phyloP scores from a whole-genome alignment of 1,140 invertebrate genomes.

The Thaumatotibia leucotreta region DNA sequence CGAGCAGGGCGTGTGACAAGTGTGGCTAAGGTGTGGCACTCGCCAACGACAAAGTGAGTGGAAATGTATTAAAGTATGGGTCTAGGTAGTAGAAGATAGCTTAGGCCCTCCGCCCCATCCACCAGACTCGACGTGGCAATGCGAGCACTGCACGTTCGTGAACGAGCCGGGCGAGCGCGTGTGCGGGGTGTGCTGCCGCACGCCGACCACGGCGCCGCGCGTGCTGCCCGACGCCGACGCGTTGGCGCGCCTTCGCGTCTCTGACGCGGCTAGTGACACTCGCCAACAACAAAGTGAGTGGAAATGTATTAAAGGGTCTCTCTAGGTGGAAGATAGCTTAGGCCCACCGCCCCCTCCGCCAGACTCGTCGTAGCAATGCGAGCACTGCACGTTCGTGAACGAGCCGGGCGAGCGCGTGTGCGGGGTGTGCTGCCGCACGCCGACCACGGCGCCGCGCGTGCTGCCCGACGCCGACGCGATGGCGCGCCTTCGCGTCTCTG shows the following conservation, averaged over 20 bases:
- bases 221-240: neutral
- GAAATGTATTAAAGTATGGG: no score
- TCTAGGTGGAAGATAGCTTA: no score
- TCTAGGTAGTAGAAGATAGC: slow-evolving; percentile 39
- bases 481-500: no score
- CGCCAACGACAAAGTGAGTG: no score
- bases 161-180: slow-evolving; percentile 87
- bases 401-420: no score
- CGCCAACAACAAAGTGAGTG: slow-evolving; percentile 29
- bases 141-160: slow-evolving; percentile 93
- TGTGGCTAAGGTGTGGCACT: no score
- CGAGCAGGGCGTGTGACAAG: no score
- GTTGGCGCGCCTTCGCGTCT: slow-evolving; percentile 17
- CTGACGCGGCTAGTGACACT: slow-evolving; percentile 24
- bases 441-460: slow-evolving; percentile 60
- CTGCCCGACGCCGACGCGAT: no score
- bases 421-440: slow-evolving; percentile 88
- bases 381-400: no score
- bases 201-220: slow-evolving; percentile 74
- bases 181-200: slow-evolving; percentile 93
- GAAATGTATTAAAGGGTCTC: no score
- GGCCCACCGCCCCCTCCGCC: no score
- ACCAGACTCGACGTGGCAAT: slow-evolving; percentile 82
- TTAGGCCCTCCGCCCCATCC: slow-evolving; percentile 60
- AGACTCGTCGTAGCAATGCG: no score